Percentiles rank a stretch among this genome's conserved stretches.
These are phyloP conservation scores for Mobula birostris DNA, from an alignment of 2,113 vertebrate species.

Conservation along the genomic window DNA sequence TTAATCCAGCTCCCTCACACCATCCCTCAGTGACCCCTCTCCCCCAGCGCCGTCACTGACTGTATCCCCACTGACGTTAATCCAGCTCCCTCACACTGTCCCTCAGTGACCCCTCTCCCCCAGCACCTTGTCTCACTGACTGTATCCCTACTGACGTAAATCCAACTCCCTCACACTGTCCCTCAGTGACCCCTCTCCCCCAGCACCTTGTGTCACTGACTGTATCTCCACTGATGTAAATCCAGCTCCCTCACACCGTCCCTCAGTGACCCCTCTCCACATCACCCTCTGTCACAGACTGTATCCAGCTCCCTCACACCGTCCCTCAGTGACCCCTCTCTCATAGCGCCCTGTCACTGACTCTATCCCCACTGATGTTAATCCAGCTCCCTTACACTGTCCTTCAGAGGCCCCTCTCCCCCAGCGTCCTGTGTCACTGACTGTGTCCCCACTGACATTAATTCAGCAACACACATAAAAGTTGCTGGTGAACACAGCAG, in stretches of 20 bases:
- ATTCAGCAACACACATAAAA: too few species aligned
- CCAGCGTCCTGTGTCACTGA: not conserved
- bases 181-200: too few species aligned
- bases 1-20: not conserved
- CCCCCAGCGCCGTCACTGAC: not conserved
- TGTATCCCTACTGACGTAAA: not conserved
- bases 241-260: not conserved
- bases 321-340: not conserved
- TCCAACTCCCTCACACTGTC: not conserved
- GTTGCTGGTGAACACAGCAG: too few species aligned
- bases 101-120: not conserved
- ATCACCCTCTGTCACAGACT: too few species aligned
- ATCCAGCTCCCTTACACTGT: not conserved
- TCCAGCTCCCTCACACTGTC: not conserved
- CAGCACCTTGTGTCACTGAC: not conserved
- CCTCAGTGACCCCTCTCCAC: not conserved
- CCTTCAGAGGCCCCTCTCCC: not conserved
- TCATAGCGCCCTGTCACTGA: not conserved
- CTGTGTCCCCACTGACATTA: not conserved
- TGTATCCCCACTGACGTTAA: too few species aligned
- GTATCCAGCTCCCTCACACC: not conserved
- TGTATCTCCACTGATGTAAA: too few species aligned
- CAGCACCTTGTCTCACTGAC: not conserved
- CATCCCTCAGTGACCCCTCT: not conserved
- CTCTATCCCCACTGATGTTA: too few species aligned